Evolutionary conservation across 2,888 invertebrate species (phyloP).

Genomic region (Synanthedon andrenaeformis): DNA sequence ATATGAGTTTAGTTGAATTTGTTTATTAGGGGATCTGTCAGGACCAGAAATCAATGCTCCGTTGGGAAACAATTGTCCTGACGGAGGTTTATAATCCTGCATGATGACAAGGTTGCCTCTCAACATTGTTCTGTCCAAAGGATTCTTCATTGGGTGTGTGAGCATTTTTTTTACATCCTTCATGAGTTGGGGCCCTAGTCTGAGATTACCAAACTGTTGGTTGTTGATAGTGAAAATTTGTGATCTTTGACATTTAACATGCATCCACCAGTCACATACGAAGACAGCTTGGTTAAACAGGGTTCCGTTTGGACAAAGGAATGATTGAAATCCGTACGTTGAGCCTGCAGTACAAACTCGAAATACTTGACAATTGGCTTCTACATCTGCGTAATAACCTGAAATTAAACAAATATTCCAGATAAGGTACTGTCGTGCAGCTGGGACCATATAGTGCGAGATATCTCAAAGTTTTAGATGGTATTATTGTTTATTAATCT

Average conservation of each 20-base stretch:
- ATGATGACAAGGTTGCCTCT: conserved; percentile 46
- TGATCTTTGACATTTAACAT: conserved; percentile 70
- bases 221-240: conserved; percentile 47
- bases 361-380: conserved; percentile 75
- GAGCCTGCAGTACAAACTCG: conserved; percentile 73
- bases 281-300: conserved; percentile 75
- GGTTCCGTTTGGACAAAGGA: conserved; percentile 77
- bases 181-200: conserved; percentile 67
- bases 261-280: conserved; percentile 79
- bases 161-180: conserved; percentile 71
- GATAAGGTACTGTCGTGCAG: neutral
- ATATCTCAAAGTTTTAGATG: too few species aligned
- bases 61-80: conserved; percentile 47
- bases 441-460: neutral
- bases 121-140: conserved; percentile 39
- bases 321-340: conserved; percentile 69
- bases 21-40: conserved; percentile 37
- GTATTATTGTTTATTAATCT: too few species aligned
- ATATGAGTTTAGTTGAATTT: conserved; percentile 27
- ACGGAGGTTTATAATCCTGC: conserved; percentile 59
- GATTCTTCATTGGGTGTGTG: conserved; percentile 58
- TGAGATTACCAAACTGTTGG: conserved; percentile 54
- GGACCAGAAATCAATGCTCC: conserved; percentile 36
- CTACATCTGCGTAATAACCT: conserved; percentile 76
- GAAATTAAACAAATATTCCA: conserved; percentile 15